Evolutionary conservation across 2,113 vertebrate species (phyloP).

Genomic region (Pterocles burchelli): DNA sequence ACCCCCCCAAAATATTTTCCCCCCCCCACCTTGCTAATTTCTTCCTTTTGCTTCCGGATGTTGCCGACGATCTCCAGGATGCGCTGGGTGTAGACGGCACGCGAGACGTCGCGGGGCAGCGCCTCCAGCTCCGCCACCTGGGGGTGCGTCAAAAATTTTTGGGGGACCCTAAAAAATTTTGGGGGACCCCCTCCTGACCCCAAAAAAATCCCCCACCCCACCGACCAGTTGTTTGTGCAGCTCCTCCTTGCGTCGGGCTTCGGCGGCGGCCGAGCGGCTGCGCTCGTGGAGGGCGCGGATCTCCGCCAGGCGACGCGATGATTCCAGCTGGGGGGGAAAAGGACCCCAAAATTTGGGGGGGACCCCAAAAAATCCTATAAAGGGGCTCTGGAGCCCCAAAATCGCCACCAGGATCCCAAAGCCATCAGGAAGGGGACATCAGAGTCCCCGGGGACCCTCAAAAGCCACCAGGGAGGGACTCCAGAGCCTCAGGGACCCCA

Average conservation of each 20-base stretch:
- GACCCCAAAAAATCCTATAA: not conserved
- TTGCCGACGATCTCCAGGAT: constrained; percentile 92
- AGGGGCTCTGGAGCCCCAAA: too few species aligned
- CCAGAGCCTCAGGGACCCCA: too few species aligned
- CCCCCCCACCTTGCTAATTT: constrained; percentile 87
- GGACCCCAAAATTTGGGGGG: not conserved
- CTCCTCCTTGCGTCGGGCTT: constrained; percentile 87
- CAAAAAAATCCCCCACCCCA: not conserved
- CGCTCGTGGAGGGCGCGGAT: constrained; percentile 87
- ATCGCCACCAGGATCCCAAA: too few species aligned
- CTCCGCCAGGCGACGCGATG: constrained; percentile 82
- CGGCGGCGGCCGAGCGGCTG: constrained; percentile 82
- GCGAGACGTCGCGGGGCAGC: constrained; percentile 83
- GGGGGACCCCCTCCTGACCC: not conserved
- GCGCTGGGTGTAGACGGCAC: constrained; percentile 89
- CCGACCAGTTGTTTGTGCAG: constrained; percentile 86
- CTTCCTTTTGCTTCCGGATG: constrained; percentile 93
- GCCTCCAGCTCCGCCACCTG: constrained; percentile 85
- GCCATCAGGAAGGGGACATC: too few species aligned
- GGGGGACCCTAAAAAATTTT: constrained; percentile 17
- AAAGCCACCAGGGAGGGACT: too few species aligned
- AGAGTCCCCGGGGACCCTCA: too few species aligned
- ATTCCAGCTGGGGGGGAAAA: constrained; percentile 81
- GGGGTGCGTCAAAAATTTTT: too few species aligned
- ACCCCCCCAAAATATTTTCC: not conserved